Evolutionary conservation across 2,888 invertebrate genomes (phyloP).

Genomic region (Globia sparganii): DNA sequence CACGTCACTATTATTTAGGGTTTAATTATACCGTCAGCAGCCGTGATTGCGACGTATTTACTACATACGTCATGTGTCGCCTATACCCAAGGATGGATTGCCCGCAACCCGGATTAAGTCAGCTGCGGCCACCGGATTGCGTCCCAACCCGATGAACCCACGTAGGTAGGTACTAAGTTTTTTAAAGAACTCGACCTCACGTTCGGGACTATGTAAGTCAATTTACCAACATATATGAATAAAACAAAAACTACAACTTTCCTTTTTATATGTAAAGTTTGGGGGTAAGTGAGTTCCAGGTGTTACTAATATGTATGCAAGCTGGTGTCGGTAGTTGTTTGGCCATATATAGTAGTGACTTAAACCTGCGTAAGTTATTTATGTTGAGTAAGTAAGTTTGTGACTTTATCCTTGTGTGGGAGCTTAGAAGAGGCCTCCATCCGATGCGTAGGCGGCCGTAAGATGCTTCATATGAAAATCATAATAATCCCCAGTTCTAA

Average conservation of each 20-base stretch:
- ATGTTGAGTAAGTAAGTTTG: constrained; percentile 40
- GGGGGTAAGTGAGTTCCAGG: constrained; percentile 50
- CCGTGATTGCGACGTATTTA: constrained; percentile 56
- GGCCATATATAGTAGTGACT: constrained; percentile 27
- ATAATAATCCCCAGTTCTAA: constrained; percentile 32
- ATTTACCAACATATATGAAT: constrained; percentile 62
- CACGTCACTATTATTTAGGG: constrained; percentile 44
- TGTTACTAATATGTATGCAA: constrained; percentile 55
- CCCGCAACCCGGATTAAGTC: constrained; percentile 61
- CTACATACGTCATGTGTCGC: constrained; percentile 59
- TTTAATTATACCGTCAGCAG: constrained; percentile 58
- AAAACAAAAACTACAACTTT: constrained; percentile 60
- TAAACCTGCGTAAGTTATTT: constrained; percentile 33
- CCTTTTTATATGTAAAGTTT: constrained; percentile 57
- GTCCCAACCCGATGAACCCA: constrained; percentile 54
- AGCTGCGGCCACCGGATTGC: constrained; percentile 49
- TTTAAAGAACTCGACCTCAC: constrained; percentile 65
- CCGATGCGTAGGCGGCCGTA: constrained; percentile 13
- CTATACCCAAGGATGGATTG: constrained; percentile 58
- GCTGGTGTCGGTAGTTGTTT: constrained; percentile 39
- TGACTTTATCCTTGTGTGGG: constrained; percentile 37
- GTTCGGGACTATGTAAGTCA: constrained; percentile 62
- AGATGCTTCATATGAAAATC: constrained; percentile 52
- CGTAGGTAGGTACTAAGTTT: constrained; percentile 59
- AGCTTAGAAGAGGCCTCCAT: constrained; percentile 37